A percentile compares a stretch with the other conserved stretches of the same genome.
Conservation (phyloP, 2,888 invertebrate species). For the Aphrophora alni region DNA sequence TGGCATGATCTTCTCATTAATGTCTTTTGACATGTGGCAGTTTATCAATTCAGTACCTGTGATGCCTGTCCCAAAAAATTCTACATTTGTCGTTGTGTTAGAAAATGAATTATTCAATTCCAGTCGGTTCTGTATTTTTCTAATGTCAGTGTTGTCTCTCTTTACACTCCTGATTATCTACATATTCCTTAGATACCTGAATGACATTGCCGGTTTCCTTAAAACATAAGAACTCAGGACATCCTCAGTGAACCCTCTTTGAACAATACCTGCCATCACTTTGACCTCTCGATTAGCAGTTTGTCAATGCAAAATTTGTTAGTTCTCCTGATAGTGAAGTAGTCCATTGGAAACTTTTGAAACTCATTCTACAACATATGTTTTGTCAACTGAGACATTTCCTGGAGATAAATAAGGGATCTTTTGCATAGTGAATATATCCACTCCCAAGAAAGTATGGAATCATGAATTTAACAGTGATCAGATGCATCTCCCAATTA, state of each 20-base stretch:
- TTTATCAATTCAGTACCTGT: too few relatives aligned
- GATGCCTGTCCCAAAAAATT: too few relatives aligned
- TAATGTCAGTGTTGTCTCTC: too few relatives aligned
- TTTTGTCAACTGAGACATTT: neutral
- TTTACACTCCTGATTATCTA: too few relatives aligned
- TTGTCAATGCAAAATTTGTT: constrained; percentile 20
- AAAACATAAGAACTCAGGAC: constrained; percentile 17
- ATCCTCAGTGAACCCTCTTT: constrained; percentile 11
- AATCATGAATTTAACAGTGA: neutral
- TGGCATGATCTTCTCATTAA: too few relatives aligned
- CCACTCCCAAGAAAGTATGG: constrained; percentile 7
- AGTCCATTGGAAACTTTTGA: neutral
- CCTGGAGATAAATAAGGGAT: neutral
- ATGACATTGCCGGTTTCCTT: constrained; percentile 15
- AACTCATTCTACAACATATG: neutral
- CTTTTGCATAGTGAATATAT: constrained; percentile 6
- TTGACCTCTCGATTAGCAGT: constrained; percentile 22
- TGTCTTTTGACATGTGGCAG: too few relatives aligned
- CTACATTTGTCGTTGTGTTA: too few relatives aligned
- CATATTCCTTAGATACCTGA: neutral
- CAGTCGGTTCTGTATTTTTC: too few relatives aligned
- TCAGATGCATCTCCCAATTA: constrained; percentile 15
- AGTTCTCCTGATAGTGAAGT: constrained; percentile 10
- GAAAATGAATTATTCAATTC: too few relatives aligned
- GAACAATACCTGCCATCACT: constrained; percentile 12